Base-by-base conservation (phyloP, 2,888 invertebrate genomes). In the Catocala sponsa region DNA sequence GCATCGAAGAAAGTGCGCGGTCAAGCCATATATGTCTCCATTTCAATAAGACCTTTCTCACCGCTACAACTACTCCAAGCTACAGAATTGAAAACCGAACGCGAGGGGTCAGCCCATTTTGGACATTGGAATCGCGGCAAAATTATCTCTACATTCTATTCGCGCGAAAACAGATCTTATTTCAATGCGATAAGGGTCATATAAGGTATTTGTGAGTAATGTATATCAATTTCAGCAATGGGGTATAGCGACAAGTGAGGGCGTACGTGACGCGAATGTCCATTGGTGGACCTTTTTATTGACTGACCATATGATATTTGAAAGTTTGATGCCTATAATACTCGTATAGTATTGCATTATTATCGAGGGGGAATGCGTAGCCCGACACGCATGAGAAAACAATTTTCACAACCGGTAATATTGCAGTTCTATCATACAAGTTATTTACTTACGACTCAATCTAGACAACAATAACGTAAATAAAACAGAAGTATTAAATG, bases 201-300 rank as follows among this genome's bases (percentile, higher is more conserved):
- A 58, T 44, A 41, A 63, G 51, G 51, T 62, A 67, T 78, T 75
- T 71, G 82, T 78, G 72, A 73, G 84, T 83, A 85, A 87, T 87
- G 88, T 90, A 88, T 94, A 92, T 93, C 92, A 93, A 94, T 93
- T 93, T 94, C 90, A 88, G 89, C 85, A 91, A 89, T 91, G 88
- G 88, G 90, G 79, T 80, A 81, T 83, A 89, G 87, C 88, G 92
- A 92, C 91, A 90, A 86, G 85, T 80, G 83, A 81, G 85, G 82
- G 79, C 82, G 88, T 79, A 90, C 94, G 93, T 93, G 94, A 89
- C 81, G 77, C 50, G 92, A 92, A 92, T 93, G 83, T 81, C 81
- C 82, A 87, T 86, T 79, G 82, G 82, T 79, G 83, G 84, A 86
- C 83, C 84, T 89, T 90, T 91, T 91, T 91, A 92, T 91, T 89